Evolutionary conservation across 2,888 invertebrate genomes (phyloP), one percentile per base, ranked within the genome.

Genomic region (Drosophila tripunctata): DNA sequence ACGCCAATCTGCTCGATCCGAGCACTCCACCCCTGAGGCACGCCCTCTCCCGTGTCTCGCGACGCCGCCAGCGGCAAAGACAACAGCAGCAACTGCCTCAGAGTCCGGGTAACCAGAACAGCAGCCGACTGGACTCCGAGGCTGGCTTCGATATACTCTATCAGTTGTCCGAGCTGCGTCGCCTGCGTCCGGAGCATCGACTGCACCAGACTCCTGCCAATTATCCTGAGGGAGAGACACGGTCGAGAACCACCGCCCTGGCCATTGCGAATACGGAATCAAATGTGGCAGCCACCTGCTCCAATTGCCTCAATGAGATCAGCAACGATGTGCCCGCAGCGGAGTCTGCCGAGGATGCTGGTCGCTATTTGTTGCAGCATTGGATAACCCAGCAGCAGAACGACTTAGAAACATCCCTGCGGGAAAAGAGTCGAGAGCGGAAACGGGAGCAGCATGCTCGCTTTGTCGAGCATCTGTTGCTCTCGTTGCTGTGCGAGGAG

Each of bases 1-100:
- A 88, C 12, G 88, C 87, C 10, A 80, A 87, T 40, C 60, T 65
- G 0, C 56, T 84, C 15, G 88, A 84, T 54, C 78, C 83, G 0
- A 12, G 56, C 7, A 67, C 84, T 0, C 78, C 84, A 5, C 70
- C 75, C 0, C 22, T 78, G 19, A 65, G 68, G 0, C 47, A 67
- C 2, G 35, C 44, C 0, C 17, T 74, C 6, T 14, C 62, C 2
- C 64, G 80, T 1, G 35, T 44, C 10, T 55, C 74, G 4, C 64
- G 80, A 12, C 70, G 88, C 2, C 68, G 67, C 1, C 67, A 70
- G 3, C 67, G 78, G 0, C 75, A 63, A 0, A 43, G 58, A 27
- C 64, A 19, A 1, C 40, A 67, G 3, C 66, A 72, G 1, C 72
- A 62, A 0, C 43, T 57, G 22, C 65, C 31, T 1, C 41, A 41